phyloP scores from a whole-genome alignment of 2,113 vertebrate genomes.

The Anoura caudifer region DNA sequence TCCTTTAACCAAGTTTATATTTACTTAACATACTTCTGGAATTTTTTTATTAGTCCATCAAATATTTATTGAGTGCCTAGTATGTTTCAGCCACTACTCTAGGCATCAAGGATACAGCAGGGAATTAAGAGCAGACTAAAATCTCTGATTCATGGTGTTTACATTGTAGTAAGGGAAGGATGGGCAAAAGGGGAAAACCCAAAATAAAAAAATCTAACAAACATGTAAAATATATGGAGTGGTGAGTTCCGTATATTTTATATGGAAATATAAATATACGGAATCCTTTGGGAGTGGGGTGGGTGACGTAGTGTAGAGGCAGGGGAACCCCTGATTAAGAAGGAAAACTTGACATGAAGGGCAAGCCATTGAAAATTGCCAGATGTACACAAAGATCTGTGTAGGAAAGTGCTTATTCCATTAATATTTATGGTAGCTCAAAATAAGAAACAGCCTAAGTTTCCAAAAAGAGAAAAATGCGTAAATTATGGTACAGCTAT shows the following conservation, averaged over 20 bases:
- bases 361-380: neutral
- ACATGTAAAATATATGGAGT: neutral
- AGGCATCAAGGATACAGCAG: neutral
- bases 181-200: neutral
- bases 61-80: neutral
- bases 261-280: no score
- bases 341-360: neutral
- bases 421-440: neutral
- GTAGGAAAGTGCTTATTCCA: neutral
- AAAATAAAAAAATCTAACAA: neutral
- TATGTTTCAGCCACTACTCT: neutral
- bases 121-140: conserved; percentile 24
- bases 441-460: neutral
- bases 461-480: neutral
- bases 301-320: neutral
- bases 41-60: neutral
- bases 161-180: neutral
- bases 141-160: neutral
- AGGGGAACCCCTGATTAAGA: neutral
- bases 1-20: neutral
- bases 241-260: no score
- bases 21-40: neutral
- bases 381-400: neutral
- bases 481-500: neutral
- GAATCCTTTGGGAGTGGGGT: neutral